phyloP scores from a whole-genome alignment of 2,888 invertebrate species.

The Cantharis rustica region DNA sequence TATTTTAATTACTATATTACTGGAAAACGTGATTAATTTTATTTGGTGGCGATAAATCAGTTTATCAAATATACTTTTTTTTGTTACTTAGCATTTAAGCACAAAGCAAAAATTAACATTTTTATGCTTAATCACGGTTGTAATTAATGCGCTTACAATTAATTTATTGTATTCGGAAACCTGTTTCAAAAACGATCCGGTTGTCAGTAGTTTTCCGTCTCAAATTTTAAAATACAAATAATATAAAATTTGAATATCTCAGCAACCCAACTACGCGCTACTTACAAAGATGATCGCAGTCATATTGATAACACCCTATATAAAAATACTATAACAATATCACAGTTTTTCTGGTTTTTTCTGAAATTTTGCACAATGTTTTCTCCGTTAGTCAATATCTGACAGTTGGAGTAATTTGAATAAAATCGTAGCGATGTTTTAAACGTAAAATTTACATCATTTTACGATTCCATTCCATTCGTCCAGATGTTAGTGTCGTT shows the following conservation, averaged over 20 bases:
- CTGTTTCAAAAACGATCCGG: neutral
- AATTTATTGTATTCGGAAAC: neutral
- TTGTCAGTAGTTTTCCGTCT: neutral
- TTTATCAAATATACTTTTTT: neutral
- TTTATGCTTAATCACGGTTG: neutral
- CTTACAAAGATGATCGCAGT: too few species aligned
- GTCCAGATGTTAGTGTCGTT: neutral
- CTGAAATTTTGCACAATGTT: neutral
- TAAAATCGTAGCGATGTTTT: neutral
- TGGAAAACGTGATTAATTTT: neutral
- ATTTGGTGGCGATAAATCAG: neutral
- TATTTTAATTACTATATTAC: neutral
- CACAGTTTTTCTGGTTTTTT: too few species aligned
- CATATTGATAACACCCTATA: too few species aligned
- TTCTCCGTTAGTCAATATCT: neutral
- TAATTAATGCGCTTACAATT: neutral
- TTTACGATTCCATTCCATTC: neutral
- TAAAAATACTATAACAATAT: neutral
- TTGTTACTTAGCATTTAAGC: neutral
- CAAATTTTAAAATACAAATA: neutral
- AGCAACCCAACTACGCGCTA: neutral
- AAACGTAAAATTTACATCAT: neutral
- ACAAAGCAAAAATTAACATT: neutral
- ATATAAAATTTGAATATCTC: neutral
- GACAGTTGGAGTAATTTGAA: neutral